These are phyloP conservation scores for Stichodactyla mertensii DNA, from an alignment of 64 coral and sea anemone species.

Conservation along the genomic window DNA sequence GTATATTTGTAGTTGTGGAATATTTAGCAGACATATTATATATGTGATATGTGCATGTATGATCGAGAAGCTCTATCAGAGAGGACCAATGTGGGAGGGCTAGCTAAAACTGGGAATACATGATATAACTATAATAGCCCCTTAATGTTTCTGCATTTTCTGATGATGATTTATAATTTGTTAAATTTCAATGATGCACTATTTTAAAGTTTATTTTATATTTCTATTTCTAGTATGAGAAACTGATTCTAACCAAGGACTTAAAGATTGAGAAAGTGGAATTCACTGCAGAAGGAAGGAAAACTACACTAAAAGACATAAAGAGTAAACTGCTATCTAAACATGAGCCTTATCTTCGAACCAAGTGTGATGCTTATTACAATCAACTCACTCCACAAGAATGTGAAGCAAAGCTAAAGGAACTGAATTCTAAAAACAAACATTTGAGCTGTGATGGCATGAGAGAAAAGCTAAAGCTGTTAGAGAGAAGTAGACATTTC, in stretches of 20 bases:
- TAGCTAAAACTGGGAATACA: no score
- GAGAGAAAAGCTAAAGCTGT: slow-evolving; percentile 11
- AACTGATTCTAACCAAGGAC: no score
- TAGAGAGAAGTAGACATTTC: slow-evolving; percentile 6
- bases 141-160: no score
- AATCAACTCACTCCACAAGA: neutral
- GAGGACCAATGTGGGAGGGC: no score
- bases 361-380: neutral
- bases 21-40: slow-evolving; percentile 8
- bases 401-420: neutral
- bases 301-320: slow-evolving; percentile 2
- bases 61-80: no score
- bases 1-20: slow-evolving; percentile 14
- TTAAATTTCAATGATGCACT: no score
- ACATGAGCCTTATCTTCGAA: neutral
- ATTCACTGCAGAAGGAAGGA: slow-evolving; percentile 13
- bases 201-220: no score
- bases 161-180: no score
- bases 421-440: slow-evolving; percentile 7
- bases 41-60: neutral
- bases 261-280: neutral
- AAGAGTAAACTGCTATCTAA: neutral
- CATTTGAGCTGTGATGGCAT: neutral
- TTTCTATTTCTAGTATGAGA: no score
- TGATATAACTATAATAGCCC: no score